These are phyloP conservation scores for Remorina albescens DNA, from an alignment of 2,797 vertebrate species.

Conservation along the genomic window DNA sequence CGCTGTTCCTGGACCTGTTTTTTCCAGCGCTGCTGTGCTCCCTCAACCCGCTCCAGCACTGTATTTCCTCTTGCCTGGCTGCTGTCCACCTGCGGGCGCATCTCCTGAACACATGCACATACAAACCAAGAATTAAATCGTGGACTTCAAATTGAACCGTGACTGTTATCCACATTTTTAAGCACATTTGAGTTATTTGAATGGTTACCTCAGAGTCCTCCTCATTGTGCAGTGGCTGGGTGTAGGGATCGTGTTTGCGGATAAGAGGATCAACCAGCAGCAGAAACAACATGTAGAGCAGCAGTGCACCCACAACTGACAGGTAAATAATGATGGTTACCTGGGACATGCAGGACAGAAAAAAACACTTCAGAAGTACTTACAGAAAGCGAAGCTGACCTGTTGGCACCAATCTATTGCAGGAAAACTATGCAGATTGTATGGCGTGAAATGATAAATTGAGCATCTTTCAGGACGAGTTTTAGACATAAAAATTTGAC, in stretches of 20 bases:
- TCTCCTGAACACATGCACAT: conserved; percentile 85
- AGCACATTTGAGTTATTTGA: neutral
- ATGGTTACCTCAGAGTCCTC: conserved; percentile 91
- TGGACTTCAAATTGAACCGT: neutral
- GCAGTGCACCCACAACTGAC: conserved; percentile 91
- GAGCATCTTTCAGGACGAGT: neutral
- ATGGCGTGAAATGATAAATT: neutral
- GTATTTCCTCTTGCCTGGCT: conserved; percentile 87
- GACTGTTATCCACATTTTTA: neutral
- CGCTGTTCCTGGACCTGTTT: conserved; percentile 97
- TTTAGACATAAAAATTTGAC: too few species aligned
- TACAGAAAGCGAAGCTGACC: neutral
- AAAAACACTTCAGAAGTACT: neutral
- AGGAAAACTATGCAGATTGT: neutral
- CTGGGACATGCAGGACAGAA: conserved; percentile 69
- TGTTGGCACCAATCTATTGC: neutral
- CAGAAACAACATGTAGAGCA: conserved; percentile 96
- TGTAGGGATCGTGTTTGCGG: conserved; percentile 91
- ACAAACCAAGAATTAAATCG: neutral
- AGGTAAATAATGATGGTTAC: conserved; percentile 95
- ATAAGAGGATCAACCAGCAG: conserved; percentile 95
- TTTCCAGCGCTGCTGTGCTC: conserved; percentile 97
- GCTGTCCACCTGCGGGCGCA: conserved; percentile 72
- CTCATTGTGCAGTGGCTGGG: conserved; percentile 91
- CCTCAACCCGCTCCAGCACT: conserved; percentile 93